Evolutionary conservation across 2,888 invertebrate species (phyloP).

Genomic region (Dugesia japonica): DNA sequence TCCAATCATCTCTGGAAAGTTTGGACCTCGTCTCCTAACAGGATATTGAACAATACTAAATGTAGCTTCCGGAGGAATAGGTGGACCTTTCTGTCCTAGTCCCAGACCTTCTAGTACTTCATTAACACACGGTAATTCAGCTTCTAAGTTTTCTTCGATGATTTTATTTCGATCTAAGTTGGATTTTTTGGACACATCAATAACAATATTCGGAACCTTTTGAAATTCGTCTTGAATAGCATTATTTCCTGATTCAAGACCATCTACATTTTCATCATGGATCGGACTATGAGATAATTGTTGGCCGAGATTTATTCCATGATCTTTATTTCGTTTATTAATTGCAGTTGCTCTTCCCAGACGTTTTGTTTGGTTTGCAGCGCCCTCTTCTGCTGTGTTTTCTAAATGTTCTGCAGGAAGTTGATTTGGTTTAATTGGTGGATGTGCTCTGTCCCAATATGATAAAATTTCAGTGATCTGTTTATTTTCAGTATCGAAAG

Average conservation of each 20-base stretch:
- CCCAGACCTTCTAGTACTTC: constrained; percentile 48
- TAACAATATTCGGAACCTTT: neutral
- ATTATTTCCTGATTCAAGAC: neutral
- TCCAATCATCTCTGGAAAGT: constrained; percentile 37
- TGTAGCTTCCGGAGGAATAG: constrained; percentile 46
- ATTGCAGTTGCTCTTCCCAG: constrained; percentile 33
- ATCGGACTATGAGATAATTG: neutral
- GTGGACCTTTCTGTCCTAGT: constrained; percentile 46
- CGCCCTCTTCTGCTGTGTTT: constrained; percentile 38
- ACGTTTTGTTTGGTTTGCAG: constrained; percentile 42
- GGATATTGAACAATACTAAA: constrained; percentile 47
- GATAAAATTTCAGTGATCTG: constrained; percentile 45
- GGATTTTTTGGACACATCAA: neutral
- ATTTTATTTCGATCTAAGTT: neutral
- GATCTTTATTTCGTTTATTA: constrained; percentile 20
- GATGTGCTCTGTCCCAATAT: constrained; percentile 45
- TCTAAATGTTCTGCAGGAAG: neutral
- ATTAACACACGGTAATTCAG: constrained; percentile 31
- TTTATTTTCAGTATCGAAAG: constrained; percentile 43
- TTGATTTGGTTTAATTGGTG: constrained; percentile 41
- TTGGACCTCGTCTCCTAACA: constrained; percentile 41
- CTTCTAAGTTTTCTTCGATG: neutral
- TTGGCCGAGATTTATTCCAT: neutral
- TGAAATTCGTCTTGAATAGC: neutral
- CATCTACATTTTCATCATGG: neutral